Conservation (phyloP, 2,888 invertebrate genomes). For the Heteromurus nitidus region DNA sequence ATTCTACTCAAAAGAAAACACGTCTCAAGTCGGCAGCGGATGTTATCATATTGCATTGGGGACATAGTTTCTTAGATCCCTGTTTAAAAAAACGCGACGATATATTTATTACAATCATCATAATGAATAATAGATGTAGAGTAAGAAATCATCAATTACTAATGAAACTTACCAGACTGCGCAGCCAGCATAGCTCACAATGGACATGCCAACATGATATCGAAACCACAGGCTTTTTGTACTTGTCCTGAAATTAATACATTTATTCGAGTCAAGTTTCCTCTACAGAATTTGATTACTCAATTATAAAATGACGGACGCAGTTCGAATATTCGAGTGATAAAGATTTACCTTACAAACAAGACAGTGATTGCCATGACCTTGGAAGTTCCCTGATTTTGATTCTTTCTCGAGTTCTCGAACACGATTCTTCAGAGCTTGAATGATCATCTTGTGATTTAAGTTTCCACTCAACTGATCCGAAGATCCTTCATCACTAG, state of each 20-base stretch:
- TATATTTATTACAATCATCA: too few relatives aligned
- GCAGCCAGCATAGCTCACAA: slow-evolving; percentile 89
- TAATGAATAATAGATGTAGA: background rate
- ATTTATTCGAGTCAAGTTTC: background rate
- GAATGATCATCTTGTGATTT: slow-evolving; percentile 77
- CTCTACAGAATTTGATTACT: background rate
- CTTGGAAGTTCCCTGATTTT: slow-evolving; percentile 75
- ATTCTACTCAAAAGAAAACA: slow-evolving; percentile 87
- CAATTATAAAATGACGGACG: background rate
- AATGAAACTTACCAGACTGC: slow-evolving; percentile 79
- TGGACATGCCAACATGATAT: slow-evolving; percentile 98
- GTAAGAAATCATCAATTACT: background rate
- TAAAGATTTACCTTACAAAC: slow-evolving; percentile 84
- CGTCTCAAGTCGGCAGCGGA: slow-evolving; percentile 89
- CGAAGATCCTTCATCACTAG: slow-evolving; percentile 64
- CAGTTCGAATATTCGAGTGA: background rate
- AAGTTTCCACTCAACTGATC: slow-evolving; percentile 62
- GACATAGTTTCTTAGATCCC: slow-evolving; percentile 94
- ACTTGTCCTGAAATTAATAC: slow-evolving; percentile 80
- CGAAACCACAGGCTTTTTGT: slow-evolving; percentile 91
- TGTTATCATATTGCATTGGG: slow-evolving; percentile 95
- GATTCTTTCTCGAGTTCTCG: slow-evolving; percentile 83
- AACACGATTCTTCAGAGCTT: slow-evolving; percentile 86
- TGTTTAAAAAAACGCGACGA: slow-evolving; percentile 74
- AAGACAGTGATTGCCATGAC: slow-evolving; percentile 82